These are phyloP conservation scores for Clivina fossor DNA, from an alignment of 2,888 invertebrate genomes.

Conservation along the genomic window DNA sequence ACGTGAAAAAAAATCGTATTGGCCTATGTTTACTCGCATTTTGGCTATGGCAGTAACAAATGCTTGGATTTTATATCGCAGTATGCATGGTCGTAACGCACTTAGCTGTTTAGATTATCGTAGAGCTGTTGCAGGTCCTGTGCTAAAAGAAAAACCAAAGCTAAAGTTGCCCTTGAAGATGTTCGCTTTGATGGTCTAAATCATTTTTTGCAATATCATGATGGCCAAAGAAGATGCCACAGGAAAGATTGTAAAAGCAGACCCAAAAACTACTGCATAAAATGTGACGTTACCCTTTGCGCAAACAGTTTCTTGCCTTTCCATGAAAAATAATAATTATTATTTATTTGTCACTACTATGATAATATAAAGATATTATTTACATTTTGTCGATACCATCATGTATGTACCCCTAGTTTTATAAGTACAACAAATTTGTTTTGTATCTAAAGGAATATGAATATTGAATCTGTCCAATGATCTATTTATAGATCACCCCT, in stretches of 20 bases:
- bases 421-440: constrained; percentile 1
- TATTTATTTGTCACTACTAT: neutral
- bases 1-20: constrained; percentile 30
- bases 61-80: constrained; percentile 13
- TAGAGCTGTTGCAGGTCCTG: neutral
- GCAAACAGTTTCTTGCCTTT: neutral
- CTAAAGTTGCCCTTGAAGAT: constrained; percentile 4
- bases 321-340: neutral
- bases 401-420: constrained; percentile 1
- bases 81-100: neutral
- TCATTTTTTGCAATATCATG: constrained; percentile 4
- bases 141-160: constrained; percentile 6
- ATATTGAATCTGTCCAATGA: constrained; percentile 3
- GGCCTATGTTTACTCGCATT: constrained; percentile 13
- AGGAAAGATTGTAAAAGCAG: constrained; percentile 7
- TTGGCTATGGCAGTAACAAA: constrained; percentile 2
- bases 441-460: neutral
- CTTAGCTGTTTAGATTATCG: constrained; percentile 2
- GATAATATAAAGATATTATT: constrained; percentile 1
- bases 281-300: constrained; percentile 11
- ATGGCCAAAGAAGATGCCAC: constrained; percentile 10
- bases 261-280: constrained; percentile 4
- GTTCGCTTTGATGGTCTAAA: constrained; percentile 7
- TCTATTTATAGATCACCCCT: too few relatives aligned
- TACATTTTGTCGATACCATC: neutral